Evolutionary conservation across 2,797 vertebrate species (phyloP).

Genomic region (Pipistrellus nathusii): DNA sequence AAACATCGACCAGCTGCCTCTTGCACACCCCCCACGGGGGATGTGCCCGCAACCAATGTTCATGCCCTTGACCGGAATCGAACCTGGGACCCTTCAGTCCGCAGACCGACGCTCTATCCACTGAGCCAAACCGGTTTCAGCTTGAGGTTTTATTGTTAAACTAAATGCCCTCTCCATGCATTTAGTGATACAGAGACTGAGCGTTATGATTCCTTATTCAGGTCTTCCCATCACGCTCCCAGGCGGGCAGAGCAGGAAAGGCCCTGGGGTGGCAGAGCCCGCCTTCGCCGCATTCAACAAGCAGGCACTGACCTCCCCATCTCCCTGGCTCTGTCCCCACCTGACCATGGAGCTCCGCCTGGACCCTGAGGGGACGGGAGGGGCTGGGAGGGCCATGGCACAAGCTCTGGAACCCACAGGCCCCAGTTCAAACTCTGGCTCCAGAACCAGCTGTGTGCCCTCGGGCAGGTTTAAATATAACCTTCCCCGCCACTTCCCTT

Average conservation of each 20-base stretch:
- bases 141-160: neutral
- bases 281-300: neutral
- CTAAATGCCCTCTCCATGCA: neutral
- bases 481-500: neutral
- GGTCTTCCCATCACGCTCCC: neutral
- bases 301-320: neutral
- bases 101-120: too few species aligned
- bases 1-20: too few species aligned
- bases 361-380: neutral
- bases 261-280: neutral
- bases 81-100: too few species aligned
- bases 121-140: neutral
- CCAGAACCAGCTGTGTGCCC: neutral
- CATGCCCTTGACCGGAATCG: too few species aligned
- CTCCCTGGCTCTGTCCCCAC: neutral
- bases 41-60: too few species aligned
- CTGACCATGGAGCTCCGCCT: neutral
- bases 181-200: rapidly evolving
- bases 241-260: too few species aligned
- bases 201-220: too few species aligned
- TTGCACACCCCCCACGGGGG: too few species aligned
- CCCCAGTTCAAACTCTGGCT: neutral
- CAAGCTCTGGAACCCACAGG: neutral
- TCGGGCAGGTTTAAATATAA: neutral
- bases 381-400: neutral